phyloP scores from a whole-genome alignment of 2,113 vertebrate species.

The Cyprinodon brontotheroides region DNA sequence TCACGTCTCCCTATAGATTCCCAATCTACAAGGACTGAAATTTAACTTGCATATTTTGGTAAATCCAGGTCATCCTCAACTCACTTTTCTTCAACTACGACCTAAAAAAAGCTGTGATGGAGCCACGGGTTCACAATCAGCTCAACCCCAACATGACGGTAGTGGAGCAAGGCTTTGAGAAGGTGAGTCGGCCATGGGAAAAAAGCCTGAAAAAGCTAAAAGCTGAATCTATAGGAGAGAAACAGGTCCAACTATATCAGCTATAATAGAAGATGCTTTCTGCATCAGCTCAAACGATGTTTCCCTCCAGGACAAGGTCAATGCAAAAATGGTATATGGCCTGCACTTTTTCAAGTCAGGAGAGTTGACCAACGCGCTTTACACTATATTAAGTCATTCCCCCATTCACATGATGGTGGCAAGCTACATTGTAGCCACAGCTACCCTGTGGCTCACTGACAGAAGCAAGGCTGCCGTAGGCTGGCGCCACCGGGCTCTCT shows the following conservation, averaged over 20 bases:
- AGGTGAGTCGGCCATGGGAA: slow-evolving; percentile 56
- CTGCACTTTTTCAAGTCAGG: too few species aligned
- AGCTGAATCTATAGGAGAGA: not conserved
- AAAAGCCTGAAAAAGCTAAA: not conserved
- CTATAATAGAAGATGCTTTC: not conserved
- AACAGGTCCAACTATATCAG: not conserved
- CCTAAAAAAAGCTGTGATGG: slow-evolving; percentile 85
- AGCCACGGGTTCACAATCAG: slow-evolving; percentile 90
- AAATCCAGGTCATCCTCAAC: slow-evolving; percentile 86
- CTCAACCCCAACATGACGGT: slow-evolving; percentile 85
- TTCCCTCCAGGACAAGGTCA: too few species aligned
- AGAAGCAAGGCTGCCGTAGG: too few species aligned
- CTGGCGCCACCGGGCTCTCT: too few species aligned
- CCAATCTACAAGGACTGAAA: not conserved
- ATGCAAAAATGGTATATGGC: too few species aligned
- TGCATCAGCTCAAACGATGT: too few species aligned
- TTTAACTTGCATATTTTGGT: slow-evolving; percentile 5
- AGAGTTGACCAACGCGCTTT: too few species aligned
- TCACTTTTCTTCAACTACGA: slow-evolving; percentile 91
- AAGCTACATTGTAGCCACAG: too few species aligned
- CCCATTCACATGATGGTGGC: too few species aligned
- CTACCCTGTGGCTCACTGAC: too few species aligned
- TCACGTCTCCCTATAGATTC: not conserved
- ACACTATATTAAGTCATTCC: too few species aligned
- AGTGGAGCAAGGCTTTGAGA: slow-evolving; percentile 81